phyloP scores from a whole-genome alignment of 1,140 invertebrate species.

The Mizuhopecten yessoensis region DNA sequence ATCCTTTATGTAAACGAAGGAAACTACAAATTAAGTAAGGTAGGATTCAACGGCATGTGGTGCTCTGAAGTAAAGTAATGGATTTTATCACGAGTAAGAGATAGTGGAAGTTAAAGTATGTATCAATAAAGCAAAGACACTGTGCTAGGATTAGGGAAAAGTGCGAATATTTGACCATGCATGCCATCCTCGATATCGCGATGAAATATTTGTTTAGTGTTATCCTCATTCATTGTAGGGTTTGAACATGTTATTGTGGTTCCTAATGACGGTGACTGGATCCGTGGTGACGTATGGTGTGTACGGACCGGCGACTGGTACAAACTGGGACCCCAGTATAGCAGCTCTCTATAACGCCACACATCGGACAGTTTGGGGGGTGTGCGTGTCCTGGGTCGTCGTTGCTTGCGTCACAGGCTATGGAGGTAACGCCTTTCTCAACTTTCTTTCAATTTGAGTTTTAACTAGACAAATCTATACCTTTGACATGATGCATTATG shows the following conservation, averaged over 20 bases:
- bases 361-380: constrained; percentile 81
- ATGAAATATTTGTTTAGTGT: too few relatives aligned
- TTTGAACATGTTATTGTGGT: neutral
- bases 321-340: constrained; percentile 1
- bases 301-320: constrained; percentile 51
- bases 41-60: constrained; percentile 46
- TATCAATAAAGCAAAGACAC: too few relatives aligned
- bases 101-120: too few relatives aligned
- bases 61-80: neutral
- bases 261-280: neutral
- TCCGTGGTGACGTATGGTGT: constrained; percentile 51
- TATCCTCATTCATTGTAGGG: neutral
- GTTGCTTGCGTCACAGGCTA: constrained; percentile 10
- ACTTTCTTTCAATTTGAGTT: too few relatives aligned
- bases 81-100: too few relatives aligned
- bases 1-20: constrained; percentile 75
- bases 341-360: constrained; percentile 76
- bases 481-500: too few relatives aligned
- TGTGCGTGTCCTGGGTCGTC: constrained; percentile 66
- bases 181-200: too few relatives aligned
- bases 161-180: too few relatives aligned
- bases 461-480: too few relatives aligned
- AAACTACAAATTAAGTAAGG: constrained; percentile 66
- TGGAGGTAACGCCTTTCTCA: too few relatives aligned
- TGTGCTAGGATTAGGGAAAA: too few relatives aligned